phyloP scores from a whole-genome alignment of 2,888 invertebrate genomes.

The Spilosoma lubricipeda region DNA sequence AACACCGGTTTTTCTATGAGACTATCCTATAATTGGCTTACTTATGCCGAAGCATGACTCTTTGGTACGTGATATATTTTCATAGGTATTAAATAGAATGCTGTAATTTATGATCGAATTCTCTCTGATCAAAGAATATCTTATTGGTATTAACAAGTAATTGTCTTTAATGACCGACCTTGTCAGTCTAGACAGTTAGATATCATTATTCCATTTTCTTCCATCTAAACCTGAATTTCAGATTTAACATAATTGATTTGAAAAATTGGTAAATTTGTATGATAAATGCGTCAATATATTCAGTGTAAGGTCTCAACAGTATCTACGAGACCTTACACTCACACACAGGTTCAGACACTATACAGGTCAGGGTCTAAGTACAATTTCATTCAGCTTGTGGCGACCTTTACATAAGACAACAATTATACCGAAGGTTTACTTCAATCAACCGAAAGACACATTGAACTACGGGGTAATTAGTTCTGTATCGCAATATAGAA shows the following conservation, averaged over 20 bases:
- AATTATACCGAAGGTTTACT: too few species aligned
- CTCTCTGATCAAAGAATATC: not conserved
- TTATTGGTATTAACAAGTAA: not conserved
- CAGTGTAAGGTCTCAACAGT: not conserved
- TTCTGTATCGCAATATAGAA: too few species aligned
- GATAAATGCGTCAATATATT: not conserved
- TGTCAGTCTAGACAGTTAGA: not conserved
- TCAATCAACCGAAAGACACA: too few species aligned
- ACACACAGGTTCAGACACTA: too few species aligned
- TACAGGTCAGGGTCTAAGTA: not conserved
- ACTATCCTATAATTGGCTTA: too few species aligned
- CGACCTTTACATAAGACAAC: too few species aligned
- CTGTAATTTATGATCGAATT: not conserved
- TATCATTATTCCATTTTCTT: not conserved
- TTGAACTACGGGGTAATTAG: too few species aligned
- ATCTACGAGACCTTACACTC: too few species aligned
- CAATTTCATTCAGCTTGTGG: too few species aligned
- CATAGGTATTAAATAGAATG: not conserved
- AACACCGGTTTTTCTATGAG: too few species aligned
- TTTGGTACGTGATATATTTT: not conserved
- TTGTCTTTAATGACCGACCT: not conserved
- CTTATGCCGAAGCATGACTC: not conserved
- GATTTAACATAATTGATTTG: not conserved
- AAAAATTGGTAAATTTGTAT: not conserved
- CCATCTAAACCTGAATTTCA: not conserved